phyloP scores from a whole-genome alignment of 2,113 vertebrate genomes.

The Aptenodytes patagonicus region DNA sequence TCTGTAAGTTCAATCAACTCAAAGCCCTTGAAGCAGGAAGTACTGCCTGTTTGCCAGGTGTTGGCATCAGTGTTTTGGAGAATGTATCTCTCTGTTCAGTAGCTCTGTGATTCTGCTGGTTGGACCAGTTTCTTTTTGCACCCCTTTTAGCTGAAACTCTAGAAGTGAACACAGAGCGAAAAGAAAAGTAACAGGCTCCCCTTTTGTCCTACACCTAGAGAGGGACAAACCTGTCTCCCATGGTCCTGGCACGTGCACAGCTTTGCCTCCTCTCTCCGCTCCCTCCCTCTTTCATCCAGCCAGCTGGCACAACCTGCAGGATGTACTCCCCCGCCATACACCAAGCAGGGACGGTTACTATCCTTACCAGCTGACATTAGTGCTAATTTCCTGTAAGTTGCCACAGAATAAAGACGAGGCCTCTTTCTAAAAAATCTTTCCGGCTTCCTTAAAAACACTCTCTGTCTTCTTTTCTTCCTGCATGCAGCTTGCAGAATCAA shows the following conservation, averaged over 20 bases:
- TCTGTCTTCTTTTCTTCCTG: conserved; percentile 45
- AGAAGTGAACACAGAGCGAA: neutral
- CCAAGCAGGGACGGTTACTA: neutral
- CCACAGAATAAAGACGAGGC: conserved; percentile 24
- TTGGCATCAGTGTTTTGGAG: neutral
- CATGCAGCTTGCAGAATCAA: conserved; percentile 39
- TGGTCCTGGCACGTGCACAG: neutral
- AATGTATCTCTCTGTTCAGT: neutral
- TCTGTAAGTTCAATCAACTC: neutral
- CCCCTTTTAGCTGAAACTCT: neutral
- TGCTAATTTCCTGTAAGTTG: conserved; percentile 44
- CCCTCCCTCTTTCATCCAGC: neutral
- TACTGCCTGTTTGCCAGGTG: neutral
- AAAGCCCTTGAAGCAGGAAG: neutral
- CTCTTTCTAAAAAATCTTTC: conserved; percentile 37
- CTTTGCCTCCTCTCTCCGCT: neutral
- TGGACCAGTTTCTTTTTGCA: neutral
- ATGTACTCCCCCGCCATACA: neutral
- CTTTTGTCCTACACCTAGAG: neutral
- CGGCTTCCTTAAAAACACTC: conserved; percentile 39
- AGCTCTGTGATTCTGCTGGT: neutral
- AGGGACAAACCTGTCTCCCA: neutral
- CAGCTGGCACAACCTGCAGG: neutral
- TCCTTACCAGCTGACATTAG: conserved; percentile 25
- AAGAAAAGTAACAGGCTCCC: neutral